Evolutionary conservation across 2,888 invertebrate genomes (phyloP), one percentile per base, ranked within the genome.

Genomic region (Notodonta ziczac): DNA sequence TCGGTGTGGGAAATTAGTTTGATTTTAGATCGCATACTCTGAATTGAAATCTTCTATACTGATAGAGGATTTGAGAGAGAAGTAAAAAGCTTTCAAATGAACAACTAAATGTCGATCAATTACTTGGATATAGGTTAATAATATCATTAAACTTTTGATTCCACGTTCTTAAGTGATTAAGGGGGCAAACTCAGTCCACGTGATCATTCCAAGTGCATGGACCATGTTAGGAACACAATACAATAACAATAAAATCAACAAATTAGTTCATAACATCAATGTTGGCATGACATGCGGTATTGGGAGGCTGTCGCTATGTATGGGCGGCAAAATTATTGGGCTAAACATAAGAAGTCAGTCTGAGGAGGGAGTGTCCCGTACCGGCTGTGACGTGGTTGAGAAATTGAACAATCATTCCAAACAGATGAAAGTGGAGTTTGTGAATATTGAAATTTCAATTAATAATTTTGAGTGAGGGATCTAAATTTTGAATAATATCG

Each of bases 261-360:
- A 69, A 80, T 82, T 78, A 83, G 82, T 81, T 69, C 71, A 75
- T 73, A 72, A 80, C 71, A 61, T 77, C 64, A 72, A 74, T 79
- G 70, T 78, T 87, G 90, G 90, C 91, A 90, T 89, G 89, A 88
- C 91, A 91, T 90, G 91, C 91, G 73, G 70, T 72, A 60, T 68
- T 56, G 62, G 59, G 67, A 76, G 66, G 77, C 67, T 73, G 68
- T 65, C 70, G 73, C 74, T 74, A 65, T 66, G 50, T 52, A 53
- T 74, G 73, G 67, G 24, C 42, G 59, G 70, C 70, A 65, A 65
- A 67, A 35, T 39, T n/a, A 39, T 63, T 63, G 48, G 58, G 39
- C 40, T 67, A 59, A 66, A 64, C 67, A 66, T 52, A 66, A 69
- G 13, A 66, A 48, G 70, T 72, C 72, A 66, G 62, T 69, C 63